A percentile compares a stretch with the other conserved stretches of the same genome.
phyloP scores from a whole-genome alignment of 1,140 invertebrate genomes.

The Drosophila albomicans region DNA sequence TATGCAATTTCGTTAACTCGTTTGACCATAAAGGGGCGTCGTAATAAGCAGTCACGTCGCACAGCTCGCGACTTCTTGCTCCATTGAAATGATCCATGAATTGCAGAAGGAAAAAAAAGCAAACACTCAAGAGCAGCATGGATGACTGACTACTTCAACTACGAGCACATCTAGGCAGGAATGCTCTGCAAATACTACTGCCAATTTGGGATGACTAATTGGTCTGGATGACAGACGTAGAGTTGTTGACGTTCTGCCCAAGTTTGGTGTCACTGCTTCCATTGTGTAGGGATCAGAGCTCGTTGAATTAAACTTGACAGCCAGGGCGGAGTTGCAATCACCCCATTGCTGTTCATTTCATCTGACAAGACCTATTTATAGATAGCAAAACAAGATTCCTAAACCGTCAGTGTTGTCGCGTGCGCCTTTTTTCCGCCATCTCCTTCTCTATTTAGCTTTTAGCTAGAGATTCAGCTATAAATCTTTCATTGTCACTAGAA shows the following conservation, averaged over 20 bases:
- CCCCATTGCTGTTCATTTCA: slow-evolving; percentile 39
- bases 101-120: background rate
- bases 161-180: background rate
- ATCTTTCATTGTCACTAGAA: too few relatives aligned
- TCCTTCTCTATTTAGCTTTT: background rate
- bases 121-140: background rate
- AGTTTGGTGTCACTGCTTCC: slow-evolving; percentile 15
- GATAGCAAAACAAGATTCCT: slow-evolving; percentile 49
- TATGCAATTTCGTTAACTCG: slow-evolving; percentile 51
- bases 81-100: slow-evolving; percentile 5
- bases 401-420: slow-evolving; percentile 22
- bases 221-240: background rate
- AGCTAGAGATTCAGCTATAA: background rate
- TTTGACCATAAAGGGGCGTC: slow-evolving; percentile 61
- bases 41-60: slow-evolving; percentile 51
- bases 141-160: slow-evolving; percentile 12
- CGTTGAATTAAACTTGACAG: slow-evolving; percentile 28
- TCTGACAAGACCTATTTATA: slow-evolving; percentile 65
- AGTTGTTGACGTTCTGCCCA: slow-evolving; percentile 13
- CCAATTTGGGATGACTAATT: slow-evolving; percentile 9
- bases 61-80: slow-evolving; percentile 1
- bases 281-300: slow-evolving; percentile 2
- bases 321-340: slow-evolving; percentile 12
- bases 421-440: background rate
- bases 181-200: background rate